Conservation (phyloP, 2,113 vertebrate species). For the Poeciliopsis occidentalis region DNA sequence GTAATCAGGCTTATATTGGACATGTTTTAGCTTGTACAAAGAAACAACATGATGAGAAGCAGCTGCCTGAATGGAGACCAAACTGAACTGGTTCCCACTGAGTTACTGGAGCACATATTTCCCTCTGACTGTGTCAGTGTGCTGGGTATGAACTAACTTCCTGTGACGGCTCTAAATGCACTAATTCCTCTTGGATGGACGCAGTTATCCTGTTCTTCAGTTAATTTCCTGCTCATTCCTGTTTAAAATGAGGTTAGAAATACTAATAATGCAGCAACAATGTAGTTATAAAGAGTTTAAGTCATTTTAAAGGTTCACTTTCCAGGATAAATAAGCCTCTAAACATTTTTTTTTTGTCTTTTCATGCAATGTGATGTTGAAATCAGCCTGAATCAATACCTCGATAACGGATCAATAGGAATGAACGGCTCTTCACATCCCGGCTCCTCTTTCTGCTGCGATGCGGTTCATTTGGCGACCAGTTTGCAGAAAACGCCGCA, state of each 20-base stretch:
- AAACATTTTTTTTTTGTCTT: slow-evolving; percentile 1
- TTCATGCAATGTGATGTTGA: slow-evolving; percentile 16
- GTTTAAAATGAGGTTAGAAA: not conserved
- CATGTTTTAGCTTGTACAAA: slow-evolving; percentile 28
- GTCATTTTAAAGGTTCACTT: too few species aligned
- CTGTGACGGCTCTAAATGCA: not conserved
- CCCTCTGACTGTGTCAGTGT: slow-evolving; percentile 3
- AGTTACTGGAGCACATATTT: slow-evolving; percentile 16
- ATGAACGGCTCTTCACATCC: slow-evolving; percentile 39
- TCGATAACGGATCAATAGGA: slow-evolving; percentile 55
- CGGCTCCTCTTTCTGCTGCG: slow-evolving; percentile 13
- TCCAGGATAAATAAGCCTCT: not conserved
- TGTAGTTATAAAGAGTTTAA: not conserved
- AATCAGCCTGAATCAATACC: slow-evolving; percentile 62
- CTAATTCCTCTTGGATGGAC: not conserved
- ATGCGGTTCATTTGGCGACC: not conserved
- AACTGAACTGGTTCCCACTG: slow-evolving; percentile 7
- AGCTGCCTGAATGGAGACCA: slow-evolving; percentile 25
- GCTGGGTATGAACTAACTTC: not conserved
- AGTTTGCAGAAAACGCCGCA: slow-evolving; percentile 58
- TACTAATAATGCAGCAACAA: not conserved
- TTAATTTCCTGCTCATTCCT: not conserved
- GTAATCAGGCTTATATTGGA: slow-evolving; percentile 4
- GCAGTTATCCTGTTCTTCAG: not conserved
- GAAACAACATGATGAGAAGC: slow-evolving; percentile 17